Conservation (phyloP, 2,113 vertebrate species). For the Leptocoma aspasia region DNA sequence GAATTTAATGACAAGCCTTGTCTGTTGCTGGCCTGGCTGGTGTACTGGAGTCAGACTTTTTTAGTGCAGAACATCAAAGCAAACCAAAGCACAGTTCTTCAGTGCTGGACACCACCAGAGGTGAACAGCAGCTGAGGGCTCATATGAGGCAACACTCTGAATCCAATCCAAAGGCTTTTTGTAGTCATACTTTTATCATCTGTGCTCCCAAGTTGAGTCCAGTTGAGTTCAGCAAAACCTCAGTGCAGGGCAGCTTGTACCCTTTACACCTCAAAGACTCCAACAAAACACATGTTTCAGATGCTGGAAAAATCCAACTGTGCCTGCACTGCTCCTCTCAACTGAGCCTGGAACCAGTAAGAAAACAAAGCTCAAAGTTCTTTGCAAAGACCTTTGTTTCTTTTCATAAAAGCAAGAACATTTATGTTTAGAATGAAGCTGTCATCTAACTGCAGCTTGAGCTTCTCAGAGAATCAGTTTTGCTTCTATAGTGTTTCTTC, state of each 20-base stretch:
- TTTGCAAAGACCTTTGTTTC: background rate
- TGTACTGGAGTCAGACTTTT: background rate
- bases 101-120: background rate
- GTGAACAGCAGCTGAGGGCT: background rate
- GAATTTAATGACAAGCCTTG: background rate
- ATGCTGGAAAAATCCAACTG: background rate
- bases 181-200: background rate
- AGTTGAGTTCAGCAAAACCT: background rate
- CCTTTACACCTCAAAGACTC: background rate
- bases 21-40: background rate
- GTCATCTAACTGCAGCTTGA: background rate
- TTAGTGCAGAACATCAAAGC: background rate
- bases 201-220: background rate
- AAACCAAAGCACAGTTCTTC: background rate
- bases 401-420: background rate
- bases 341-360: background rate
- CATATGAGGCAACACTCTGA: background rate
- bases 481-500: background rate
- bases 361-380: background rate
- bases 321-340: background rate
- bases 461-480: background rate
- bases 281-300: background rate
- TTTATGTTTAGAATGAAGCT: background rate
- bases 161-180: background rate
- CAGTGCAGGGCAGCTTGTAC: background rate